phyloP scores from a whole-genome alignment of 2,888 invertebrate species.

The Tiphia femorata region DNA sequence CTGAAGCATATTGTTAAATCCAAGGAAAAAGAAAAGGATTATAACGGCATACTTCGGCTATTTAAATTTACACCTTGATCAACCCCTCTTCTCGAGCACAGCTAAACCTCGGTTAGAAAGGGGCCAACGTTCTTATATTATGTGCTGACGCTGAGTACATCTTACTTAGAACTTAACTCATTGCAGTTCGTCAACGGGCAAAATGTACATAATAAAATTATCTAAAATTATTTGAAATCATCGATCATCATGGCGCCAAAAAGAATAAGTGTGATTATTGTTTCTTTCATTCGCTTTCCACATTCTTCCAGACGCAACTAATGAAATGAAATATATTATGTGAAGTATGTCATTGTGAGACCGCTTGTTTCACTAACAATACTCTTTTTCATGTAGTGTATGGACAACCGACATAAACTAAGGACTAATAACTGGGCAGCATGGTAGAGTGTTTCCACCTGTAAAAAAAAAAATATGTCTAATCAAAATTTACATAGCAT shows the following conservation, averaged over 20 bases:
- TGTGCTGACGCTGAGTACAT: constrained; percentile 67
- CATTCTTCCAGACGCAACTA: constrained; percentile 52
- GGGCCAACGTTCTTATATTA: constrained; percentile 65
- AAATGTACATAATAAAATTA: constrained; percentile 64
- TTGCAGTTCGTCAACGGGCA: constrained; percentile 46
- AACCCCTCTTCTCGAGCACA: constrained; percentile 59
- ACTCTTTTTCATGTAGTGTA: constrained; percentile 59
- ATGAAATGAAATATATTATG: constrained; percentile 59
- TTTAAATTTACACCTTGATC: constrained; percentile 52
- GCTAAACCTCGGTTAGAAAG: constrained; percentile 62
- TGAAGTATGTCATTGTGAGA: constrained; percentile 59
- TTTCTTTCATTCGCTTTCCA: constrained; percentile 16
- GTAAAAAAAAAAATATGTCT: constrained; percentile 37
- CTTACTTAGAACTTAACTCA: constrained; percentile 63
- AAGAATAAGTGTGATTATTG: constrained; percentile 48
- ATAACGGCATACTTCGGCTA: constrained; percentile 30
- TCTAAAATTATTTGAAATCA: constrained; percentile 62
- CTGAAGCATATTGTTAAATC: constrained; percentile 47
- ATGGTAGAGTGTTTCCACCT: constrained; percentile 65
- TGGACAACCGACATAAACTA: constrained; percentile 67
- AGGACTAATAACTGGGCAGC: constrained; percentile 68
- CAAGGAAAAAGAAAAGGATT: constrained; percentile 35
- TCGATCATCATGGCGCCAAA: constrained; percentile 55
- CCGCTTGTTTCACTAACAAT: constrained; percentile 61
- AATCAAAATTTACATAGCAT: not conserved